phyloP scores from a whole-genome alignment of 2,113 vertebrate genomes.

The Ivindomyrus marchei region DNA sequence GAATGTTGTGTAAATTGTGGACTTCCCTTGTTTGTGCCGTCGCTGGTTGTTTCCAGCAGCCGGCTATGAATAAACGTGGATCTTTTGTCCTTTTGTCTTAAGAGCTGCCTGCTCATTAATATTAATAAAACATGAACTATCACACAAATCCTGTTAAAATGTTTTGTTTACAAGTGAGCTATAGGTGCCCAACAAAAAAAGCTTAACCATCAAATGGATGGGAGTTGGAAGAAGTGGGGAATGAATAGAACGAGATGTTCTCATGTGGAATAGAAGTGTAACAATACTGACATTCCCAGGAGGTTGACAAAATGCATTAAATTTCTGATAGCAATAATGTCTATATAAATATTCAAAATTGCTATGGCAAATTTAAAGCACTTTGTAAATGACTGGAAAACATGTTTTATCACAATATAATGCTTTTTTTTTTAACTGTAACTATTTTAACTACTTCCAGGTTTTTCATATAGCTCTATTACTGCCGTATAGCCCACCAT shows the following conservation, averaged over 20 bases:
- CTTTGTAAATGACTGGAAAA: not conserved
- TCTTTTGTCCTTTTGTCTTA: not conserved
- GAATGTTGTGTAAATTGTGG: not conserved
- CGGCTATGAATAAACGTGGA: too few species aligned
- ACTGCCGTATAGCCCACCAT: not conserved
- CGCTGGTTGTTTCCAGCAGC: too few species aligned
- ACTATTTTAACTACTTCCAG: not conserved
- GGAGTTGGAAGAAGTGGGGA: not conserved
- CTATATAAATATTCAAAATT: not conserved
- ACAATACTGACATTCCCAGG: not conserved
- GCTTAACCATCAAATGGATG: not conserved
- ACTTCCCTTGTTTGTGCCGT: not conserved
- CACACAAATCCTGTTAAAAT: not conserved
- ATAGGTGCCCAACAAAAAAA: not conserved
- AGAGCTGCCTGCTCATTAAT: not conserved
- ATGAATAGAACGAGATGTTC: not conserved
- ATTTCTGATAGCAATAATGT: not conserved
- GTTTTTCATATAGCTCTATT: not conserved
- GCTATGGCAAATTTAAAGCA: not conserved
- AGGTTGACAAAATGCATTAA: not conserved
- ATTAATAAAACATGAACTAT: not conserved
- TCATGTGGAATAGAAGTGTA: not conserved
- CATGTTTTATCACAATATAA: not conserved
- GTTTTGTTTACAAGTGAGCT: constrained; percentile 10
- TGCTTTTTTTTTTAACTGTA: not conserved